Evolutionary conservation across 2,888 invertebrate species (phyloP), one percentile per base, ranked within the genome.

Genomic region (Balanococcus diminutus): DNA sequence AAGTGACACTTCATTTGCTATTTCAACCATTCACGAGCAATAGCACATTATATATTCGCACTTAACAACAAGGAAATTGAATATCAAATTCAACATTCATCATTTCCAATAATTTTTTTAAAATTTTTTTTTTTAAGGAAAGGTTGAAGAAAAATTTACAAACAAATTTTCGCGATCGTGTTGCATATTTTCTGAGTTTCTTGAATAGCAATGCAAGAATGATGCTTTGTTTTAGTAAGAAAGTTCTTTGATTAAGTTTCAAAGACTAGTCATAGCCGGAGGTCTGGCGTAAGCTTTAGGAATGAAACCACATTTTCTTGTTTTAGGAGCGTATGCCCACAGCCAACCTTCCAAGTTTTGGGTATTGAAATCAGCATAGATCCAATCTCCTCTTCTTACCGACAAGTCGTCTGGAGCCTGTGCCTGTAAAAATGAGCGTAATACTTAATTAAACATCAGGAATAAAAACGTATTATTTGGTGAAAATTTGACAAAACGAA

Each of bases 331-430:
- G 91, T 98, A 98, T 0, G 96, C 95, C 97, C 96, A 98, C 87
- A 97, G 91, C 96, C 96, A 97, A 51, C 98, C 98, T 90, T 96
- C 97, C 51, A 96, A 96, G 0, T 96, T 97, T 91, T 97, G 97
- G 91, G 96, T 96, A 88, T 94, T 94, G 82, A 97, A 92, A 91
- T 98, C 97, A 0, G 97, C 97, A 90, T 97, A 98, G 88, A 98
- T 96, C 96, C 97, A 97, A 89, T 98, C 97, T 9, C 98, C 97
- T 86, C 97, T 92, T 88, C 95, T 93, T 87, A 98, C 96, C 5
- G 96, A 95, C 86, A 98, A 91, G 91, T 97, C 97, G 89, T 97
- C 97, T 0, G 97, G 96, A 72, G 97, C 96, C 91, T 97, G 96
- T 75, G 97, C 95, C 94, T 94, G 25, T 25, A 28, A 19, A 0